Conservation (phyloP, 2,797 vertebrate species). For the Aldrovandia affinis region DNA sequence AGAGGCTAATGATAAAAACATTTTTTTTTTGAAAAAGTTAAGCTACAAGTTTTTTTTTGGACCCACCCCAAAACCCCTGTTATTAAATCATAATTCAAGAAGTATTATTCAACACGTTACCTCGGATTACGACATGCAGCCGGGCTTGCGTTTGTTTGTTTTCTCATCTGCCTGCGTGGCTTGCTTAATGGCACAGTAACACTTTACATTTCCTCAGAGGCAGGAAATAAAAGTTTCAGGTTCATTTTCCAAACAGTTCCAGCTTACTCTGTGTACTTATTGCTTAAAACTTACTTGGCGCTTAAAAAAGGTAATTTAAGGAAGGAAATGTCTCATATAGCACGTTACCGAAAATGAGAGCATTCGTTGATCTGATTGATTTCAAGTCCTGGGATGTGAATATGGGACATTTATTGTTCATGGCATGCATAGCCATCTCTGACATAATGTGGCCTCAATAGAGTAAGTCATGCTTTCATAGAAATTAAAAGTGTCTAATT, state of each 20-base stretch:
- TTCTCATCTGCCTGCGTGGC: constrained; percentile 38
- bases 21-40: too few relatives aligned
- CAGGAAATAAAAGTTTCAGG: background rate
- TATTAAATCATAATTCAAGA: constrained; percentile 60
- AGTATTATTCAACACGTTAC: constrained; percentile 64
- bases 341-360: too few relatives aligned
- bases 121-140: constrained; percentile 61
- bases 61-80: constrained; percentile 48
- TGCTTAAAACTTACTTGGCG: too few relatives aligned
- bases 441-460: too few relatives aligned
- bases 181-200: background rate
- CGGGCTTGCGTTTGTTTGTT: constrained; percentile 34
- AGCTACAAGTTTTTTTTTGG: constrained; percentile 39
- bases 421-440: too few relatives aligned
- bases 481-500: too few relatives aligned
- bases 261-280: background rate
- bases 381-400: too few relatives aligned
- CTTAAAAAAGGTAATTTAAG: too few relatives aligned
- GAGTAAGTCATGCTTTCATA: too few relatives aligned
- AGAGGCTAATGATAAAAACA: background rate
- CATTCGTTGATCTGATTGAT: too few relatives aligned
- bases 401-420: too few relatives aligned
- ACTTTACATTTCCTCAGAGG: background rate
- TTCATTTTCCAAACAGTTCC: background rate
- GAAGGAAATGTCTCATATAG: too few relatives aligned